Evolutionary conservation across 2,888 invertebrate species (phyloP), one percentile per base, ranked within the genome.

Genomic region (Venusia cambrica): DNA sequence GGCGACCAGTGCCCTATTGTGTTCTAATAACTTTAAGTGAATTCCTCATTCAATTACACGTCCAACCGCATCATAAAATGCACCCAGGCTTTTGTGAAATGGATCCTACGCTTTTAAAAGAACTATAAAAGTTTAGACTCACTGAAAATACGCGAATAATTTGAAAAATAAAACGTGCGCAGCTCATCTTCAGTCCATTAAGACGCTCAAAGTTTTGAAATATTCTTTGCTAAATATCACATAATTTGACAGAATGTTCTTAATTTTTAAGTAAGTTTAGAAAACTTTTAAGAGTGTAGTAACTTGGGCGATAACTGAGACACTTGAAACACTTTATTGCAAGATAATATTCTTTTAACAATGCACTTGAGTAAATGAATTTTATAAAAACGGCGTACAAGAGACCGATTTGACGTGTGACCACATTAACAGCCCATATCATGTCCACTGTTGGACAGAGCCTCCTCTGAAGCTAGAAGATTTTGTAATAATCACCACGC

Each of bases 11-110:
- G 52, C 48, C 66, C 68, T 75, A 71, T 76, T 73, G 72, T 70
- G 65, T 72, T 78, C 77, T 79, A 76, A 79, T 78, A 77, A 74
- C 65, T 69, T 62, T 68, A 71, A 81, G 73, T 78, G 73, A 66
- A 68, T 62, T 65, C 66, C 67, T 69, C 64, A 68, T 65, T 70
- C 51, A 48, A 65, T 65, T 65, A 64, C 53, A 48, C 51, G 54
- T 60, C 53, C 35, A 29, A 50, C 42, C 33, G 19, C 33, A 20
- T 39, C 24, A 27, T 38, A 48, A n/a, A 30, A 51, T 35, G 34
- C 28, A 31, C 25, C n/a, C 16, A 14, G 7, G 28, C 15, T 38
- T 18, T 16, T n/a, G 18, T 35, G 39, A 29, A 41, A 35, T 38
- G 12, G 8, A 19, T 4, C 10, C 7, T 13, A 33, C 11, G 16